Evolutionary conservation across 2,888 invertebrate genomes (phyloP).

Genomic region (Cryptus armator): DNA sequence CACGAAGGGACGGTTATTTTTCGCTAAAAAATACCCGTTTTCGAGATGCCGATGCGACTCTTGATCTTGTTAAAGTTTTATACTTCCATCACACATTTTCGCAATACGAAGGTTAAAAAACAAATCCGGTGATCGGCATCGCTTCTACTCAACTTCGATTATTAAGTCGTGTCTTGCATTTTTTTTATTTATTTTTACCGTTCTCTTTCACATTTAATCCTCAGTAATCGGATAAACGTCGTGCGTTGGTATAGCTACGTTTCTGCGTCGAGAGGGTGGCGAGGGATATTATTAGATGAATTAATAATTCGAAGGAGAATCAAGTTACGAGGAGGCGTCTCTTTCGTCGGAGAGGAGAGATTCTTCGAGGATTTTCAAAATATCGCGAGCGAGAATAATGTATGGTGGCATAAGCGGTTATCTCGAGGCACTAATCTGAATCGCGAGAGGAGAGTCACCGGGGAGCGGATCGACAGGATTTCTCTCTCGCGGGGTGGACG

Average conservation of each 20-base stretch:
- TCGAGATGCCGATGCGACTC: no score
- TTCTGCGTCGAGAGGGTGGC: neutral
- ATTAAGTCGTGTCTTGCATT: no score
- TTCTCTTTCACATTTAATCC: neutral
- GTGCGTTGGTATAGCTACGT: neutral
- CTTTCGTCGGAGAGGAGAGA: constrained; percentile 7
- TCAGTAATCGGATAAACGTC: constrained; percentile 49
- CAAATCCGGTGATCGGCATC: no score
- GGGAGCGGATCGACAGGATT: constrained; percentile 49
- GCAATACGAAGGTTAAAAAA: no score
- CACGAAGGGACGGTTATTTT: no score
- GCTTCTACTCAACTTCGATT: no score
- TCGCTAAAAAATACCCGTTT: no score
- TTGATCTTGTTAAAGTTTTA: no score
- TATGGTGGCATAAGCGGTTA: constrained; percentile 64
- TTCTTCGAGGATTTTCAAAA: constrained; percentile 8
- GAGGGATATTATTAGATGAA: constrained; percentile 14
- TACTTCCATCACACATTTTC: no score
- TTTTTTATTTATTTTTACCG: neutral
- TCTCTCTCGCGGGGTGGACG: constrained; percentile 44
- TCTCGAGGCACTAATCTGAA: constrained; percentile 73
- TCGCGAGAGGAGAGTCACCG: constrained; percentile 53
- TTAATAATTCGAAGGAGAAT: constrained; percentile 37
- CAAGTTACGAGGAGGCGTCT: neutral
- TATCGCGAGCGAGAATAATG: constrained; percentile 22